Percentiles rank a stretch among this genome's conserved stretches.
phyloP scores from a whole-genome alignment of 2,797 vertebrate species.

The Sebastes oblongus region DNA sequence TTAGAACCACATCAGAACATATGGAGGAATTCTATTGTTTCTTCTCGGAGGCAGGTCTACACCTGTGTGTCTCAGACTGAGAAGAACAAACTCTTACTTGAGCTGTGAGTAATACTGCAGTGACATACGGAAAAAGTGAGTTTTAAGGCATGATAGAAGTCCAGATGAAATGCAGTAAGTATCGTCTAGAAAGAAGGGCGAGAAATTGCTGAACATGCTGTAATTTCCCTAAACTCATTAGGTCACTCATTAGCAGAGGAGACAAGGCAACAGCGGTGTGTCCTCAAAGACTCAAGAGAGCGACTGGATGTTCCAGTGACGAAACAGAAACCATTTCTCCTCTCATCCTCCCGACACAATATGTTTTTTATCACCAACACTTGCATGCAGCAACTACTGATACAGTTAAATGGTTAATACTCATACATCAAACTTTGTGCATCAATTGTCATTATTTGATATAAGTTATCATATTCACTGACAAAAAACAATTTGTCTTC shows the following conservation, averaged over 20 bases:
- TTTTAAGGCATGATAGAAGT: neutral
- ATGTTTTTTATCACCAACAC: neutral
- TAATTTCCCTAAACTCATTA: constrained; percentile 39
- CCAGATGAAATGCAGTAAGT: neutral
- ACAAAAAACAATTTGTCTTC: neutral
- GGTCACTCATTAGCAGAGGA: constrained; percentile 39
- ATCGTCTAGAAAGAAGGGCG: neutral
- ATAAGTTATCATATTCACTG: neutral
- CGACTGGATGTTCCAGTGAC: constrained; percentile 20
- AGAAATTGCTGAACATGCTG: constrained; percentile 21
- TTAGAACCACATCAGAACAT: neutral
- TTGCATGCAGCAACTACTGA: too few species aligned
- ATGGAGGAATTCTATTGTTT: neutral
- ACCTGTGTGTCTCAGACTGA: neutral
- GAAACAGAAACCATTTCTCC: constrained; percentile 27
- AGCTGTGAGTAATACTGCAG: neutral
- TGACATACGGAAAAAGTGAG: neutral
- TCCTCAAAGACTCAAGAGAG: constrained; percentile 25
- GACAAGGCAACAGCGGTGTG: neutral
- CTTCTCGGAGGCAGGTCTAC: neutral
- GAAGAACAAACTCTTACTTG: neutral
- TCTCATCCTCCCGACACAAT: neutral
- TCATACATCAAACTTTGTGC: neutral
- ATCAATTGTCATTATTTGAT: neutral
- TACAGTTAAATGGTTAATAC: too few species aligned